These are phyloP conservation scores for Drosophila mauritiana DNA, from an alignment of 1,140 invertebrate genomes.

Conservation along the genomic window DNA sequence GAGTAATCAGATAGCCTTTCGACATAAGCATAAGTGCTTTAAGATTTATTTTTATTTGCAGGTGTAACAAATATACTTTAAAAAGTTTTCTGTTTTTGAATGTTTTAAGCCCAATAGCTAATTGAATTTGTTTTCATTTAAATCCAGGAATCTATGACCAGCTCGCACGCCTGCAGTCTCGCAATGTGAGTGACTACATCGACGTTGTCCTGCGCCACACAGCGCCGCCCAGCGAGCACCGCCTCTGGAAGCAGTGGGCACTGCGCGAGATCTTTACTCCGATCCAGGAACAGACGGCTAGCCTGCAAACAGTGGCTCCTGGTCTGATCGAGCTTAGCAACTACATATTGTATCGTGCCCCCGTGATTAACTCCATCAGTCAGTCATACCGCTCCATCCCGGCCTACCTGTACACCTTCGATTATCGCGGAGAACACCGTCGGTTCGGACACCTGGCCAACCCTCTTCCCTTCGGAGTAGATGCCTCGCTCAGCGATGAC, in stretches of 20 bases:
- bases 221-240: slow-evolving; percentile 57
- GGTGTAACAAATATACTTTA: no score
- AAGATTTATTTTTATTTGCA: no score
- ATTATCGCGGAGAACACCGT: slow-evolving; percentile 77
- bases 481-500: slow-evolving; percentile 81
- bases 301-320: slow-evolving; percentile 31
- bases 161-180: slow-evolving; percentile 47
- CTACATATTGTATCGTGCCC: slow-evolving; percentile 71
- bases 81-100: no score
- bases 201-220: slow-evolving; percentile 69
- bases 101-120: no score
- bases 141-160: slow-evolving; percentile 66
- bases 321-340: slow-evolving; percentile 73
- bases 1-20: no score
- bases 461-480: slow-evolving; percentile 70
- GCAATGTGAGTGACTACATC: slow-evolving; percentile 75
- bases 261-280: slow-evolving; percentile 60
- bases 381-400: slow-evolving; percentile 42
- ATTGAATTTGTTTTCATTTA: not conserved
- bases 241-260: slow-evolving; percentile 71
- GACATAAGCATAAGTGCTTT: no score
- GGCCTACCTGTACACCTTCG: slow-evolving; percentile 75
- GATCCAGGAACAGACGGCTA: slow-evolving; percentile 39
- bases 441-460: slow-evolving; percentile 64
- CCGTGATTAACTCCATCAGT: slow-evolving; percentile 65